Evolutionary conservation across 2,797 vertebrate genomes (phyloP).

Genomic region (Crypturellus tataupa): DNA sequence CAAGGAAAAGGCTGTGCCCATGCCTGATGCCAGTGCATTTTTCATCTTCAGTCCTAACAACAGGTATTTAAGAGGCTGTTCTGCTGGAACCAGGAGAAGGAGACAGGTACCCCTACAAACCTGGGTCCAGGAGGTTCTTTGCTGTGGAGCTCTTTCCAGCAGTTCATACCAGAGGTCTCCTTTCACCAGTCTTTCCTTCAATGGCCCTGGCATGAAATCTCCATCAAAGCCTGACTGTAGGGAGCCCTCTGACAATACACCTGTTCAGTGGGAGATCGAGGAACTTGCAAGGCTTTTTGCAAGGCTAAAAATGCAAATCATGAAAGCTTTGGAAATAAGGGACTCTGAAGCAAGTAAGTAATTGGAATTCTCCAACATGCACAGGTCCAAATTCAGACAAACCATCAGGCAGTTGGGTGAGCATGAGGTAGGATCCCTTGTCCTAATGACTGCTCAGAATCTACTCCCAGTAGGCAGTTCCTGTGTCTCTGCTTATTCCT

Average conservation of each 20-base stretch:
- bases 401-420: background rate
- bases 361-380: background rate
- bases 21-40: constrained; percentile 96
- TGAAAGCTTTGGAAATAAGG: background rate
- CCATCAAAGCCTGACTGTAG: background rate
- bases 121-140: background rate
- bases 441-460: constrained; percentile 4
- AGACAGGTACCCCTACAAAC: background rate
- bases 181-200: background rate
- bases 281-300: background rate
- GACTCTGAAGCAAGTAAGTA: background rate
- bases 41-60: constrained; percentile 96
- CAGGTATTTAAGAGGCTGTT: constrained; percentile 83
- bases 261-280: background rate
- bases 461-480: background rate
- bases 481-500: background rate
- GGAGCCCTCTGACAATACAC: background rate
- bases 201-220: background rate
- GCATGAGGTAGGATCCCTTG: background rate
- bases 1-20: constrained; percentile 97
- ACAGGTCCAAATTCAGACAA: background rate
- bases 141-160: background rate
- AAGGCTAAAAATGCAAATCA: background rate
- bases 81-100: background rate
- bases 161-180: background rate